Conservation (phyloP, 2,113 vertebrate species). For the Melanocharis versteri region DNA sequence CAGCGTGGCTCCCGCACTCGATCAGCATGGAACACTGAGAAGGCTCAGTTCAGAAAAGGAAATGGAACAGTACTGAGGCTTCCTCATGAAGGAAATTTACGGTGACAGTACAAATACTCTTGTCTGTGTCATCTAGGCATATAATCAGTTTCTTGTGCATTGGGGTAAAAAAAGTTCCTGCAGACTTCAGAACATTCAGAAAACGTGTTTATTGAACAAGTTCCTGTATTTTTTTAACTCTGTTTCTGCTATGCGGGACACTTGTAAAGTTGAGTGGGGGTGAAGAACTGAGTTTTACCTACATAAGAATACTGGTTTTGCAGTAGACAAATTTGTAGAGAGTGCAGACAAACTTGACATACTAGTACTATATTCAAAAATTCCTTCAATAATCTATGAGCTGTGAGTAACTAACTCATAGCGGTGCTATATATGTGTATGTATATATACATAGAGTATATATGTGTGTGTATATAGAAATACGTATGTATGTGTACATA, state of each 20-base stretch:
- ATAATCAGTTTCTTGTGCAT: neutral
- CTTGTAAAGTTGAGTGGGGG: neutral
- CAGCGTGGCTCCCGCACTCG: rapidly evolving
- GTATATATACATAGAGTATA: too few relatives aligned
- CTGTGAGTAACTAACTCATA: neutral
- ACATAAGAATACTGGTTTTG: neutral
- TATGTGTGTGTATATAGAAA: neutral
- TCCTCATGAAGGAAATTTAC: neutral
- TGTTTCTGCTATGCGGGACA: neutral
- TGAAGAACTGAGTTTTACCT: neutral
- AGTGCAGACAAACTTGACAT: too few relatives aligned
- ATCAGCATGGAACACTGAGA: too few relatives aligned
- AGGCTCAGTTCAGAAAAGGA: neutral
- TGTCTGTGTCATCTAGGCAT: too few relatives aligned
- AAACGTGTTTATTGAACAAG: neutral
- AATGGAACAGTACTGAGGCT: neutral
- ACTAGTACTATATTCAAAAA: neutral
- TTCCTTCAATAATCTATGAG: neutral
- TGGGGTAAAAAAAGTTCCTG: neutral
- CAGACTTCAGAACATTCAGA: neutral
- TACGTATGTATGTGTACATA: too few relatives aligned
- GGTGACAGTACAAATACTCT: too few relatives aligned
- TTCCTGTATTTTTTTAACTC: neutral
- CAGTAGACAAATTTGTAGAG: neutral
- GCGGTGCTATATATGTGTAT: rapidly evolving